Evolutionary conservation across 1,140 invertebrate genomes (phyloP), one percentile per base, ranked within the genome.

Genomic region (Coelopa frigida): DNA sequence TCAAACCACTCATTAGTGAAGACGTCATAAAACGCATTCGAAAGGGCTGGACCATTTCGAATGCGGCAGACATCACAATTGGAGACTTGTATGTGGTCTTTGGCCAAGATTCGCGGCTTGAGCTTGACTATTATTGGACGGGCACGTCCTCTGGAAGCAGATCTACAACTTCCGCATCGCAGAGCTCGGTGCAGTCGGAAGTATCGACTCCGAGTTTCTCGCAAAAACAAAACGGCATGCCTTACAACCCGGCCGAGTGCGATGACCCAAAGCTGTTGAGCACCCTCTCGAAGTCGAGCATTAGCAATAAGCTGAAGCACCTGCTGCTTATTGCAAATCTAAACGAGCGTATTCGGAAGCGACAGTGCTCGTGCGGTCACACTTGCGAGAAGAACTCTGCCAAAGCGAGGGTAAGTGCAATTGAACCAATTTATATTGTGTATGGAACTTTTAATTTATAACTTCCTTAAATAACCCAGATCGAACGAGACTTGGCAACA

Each of bases 11-110:
- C 37, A 54, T 70, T 0, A 68, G 54, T 43, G 74, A 75, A 14
- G 57, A 70, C 3, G 68, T 73, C 0, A 57, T 73, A 4, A 59
- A 65, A 33, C 78, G 80, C 57, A 80, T 89, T 22, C 73, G 78
- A 50, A 75, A 78, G 41, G 90, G 91, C 3, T 93, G 89, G 89
- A 89, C 82, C 36, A 57, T 77, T 2, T 72, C 79, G 10, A 83
- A 84, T 63, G 79, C 82, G 5, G 83, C 83, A 14, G 81, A 82
- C 22, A 76, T 93, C 23, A 90, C 87, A 23, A 77, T 94, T 33
- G 91, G 89, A 0, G 88, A 95, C 72, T 65, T 94, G n/a, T 93
- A 90, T 73, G 73, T 94, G 48, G 90, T 92, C 79, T 83, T 89
- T 71, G 89, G 89, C 10, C 76, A 78, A 41, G 83, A 89, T 51